These are phyloP conservation scores for Acipenser ruthenus DNA, from an alignment of 2,797 vertebrate genomes.

Conservation along the genomic window DNA sequence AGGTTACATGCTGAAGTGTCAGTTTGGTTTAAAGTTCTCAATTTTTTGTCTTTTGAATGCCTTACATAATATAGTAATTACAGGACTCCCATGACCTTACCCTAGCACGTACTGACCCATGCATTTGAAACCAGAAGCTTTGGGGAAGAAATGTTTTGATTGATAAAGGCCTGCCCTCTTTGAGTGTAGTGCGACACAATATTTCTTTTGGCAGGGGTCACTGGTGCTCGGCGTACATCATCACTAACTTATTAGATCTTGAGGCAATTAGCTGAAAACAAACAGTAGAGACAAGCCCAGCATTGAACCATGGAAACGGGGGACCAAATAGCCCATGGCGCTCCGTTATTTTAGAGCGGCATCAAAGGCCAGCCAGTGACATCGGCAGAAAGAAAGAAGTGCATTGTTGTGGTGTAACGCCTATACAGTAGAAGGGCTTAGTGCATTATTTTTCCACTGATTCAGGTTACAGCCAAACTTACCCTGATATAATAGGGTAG, in stretches of 20 bases:
- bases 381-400: slow-evolving; percentile 78
- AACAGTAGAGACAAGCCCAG: slow-evolving; percentile 89
- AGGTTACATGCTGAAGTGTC: background rate
- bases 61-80: slow-evolving; percentile 59
- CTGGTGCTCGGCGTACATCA: slow-evolving; percentile 79
- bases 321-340: slow-evolving; percentile 82
- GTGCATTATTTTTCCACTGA: slow-evolving; percentile 74
- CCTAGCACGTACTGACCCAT: slow-evolving; percentile 53
- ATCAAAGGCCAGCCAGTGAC: slow-evolving; percentile 77
- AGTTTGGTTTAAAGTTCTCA: slow-evolving; percentile 28
- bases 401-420: slow-evolving; percentile 79
- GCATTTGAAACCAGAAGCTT: slow-evolving; percentile 61
- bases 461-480: slow-evolving; percentile 80
- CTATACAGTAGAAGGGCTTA: slow-evolving; percentile 73
- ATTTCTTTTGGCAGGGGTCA: slow-evolving; percentile 89
- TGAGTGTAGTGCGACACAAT: slow-evolving; percentile 67
- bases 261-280: slow-evolving; percentile 97
- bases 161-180: slow-evolving; percentile 58
- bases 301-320: slow-evolving; percentile 61
- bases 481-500: slow-evolving; percentile 57
- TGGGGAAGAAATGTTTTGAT: slow-evolving; percentile 51
- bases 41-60: slow-evolving; percentile 45
- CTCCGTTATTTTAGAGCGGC: slow-evolving; percentile 74
- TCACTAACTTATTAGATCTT: slow-evolving; percentile 99
- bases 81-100: slow-evolving; percentile 54